phyloP scores from a whole-genome alignment of 2,113 vertebrate species.

The Drymodes brunneopygia region DNA sequence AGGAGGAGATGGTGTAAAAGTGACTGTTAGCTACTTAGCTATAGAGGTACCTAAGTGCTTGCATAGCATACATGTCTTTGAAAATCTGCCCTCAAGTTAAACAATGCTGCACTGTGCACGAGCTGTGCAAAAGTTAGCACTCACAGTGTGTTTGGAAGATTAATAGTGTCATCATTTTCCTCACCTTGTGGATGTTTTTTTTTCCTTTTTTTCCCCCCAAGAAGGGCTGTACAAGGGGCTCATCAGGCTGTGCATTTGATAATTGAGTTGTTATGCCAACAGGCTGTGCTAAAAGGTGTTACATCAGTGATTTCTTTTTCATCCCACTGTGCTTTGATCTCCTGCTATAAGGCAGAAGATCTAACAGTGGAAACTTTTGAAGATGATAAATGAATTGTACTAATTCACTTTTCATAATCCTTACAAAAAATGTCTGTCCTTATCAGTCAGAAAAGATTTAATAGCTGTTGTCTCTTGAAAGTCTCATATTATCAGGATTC shows the following conservation, averaged over 20 bases:
- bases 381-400: slow-evolving; percentile 32
- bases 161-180: neutral
- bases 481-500: neutral
- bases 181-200: neutral
- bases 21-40: neutral
- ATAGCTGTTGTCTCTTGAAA: neutral
- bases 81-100: neutral
- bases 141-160: neutral
- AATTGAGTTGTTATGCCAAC: slow-evolving; percentile 22
- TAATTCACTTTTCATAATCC: slow-evolving; percentile 49
- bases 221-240: neutral
- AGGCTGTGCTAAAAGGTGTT: slow-evolving; percentile 9
- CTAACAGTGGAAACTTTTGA: slow-evolving; percentile 47
- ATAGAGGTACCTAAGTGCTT: neutral
- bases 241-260: neutral
- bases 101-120: rapidly evolving
- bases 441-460: slow-evolving; percentile 43
- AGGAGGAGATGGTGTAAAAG: neutral
- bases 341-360: slow-evolving; percentile 38
- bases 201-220: rapidly evolving
- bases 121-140: neutral
- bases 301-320: slow-evolving; percentile 29
- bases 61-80: neutral
- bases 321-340: slow-evolving; percentile 37
- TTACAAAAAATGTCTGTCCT: neutral